These are phyloP conservation scores for Augiades crinisus DNA, from an alignment of 2,888 invertebrate species.

Conservation along the genomic window DNA sequence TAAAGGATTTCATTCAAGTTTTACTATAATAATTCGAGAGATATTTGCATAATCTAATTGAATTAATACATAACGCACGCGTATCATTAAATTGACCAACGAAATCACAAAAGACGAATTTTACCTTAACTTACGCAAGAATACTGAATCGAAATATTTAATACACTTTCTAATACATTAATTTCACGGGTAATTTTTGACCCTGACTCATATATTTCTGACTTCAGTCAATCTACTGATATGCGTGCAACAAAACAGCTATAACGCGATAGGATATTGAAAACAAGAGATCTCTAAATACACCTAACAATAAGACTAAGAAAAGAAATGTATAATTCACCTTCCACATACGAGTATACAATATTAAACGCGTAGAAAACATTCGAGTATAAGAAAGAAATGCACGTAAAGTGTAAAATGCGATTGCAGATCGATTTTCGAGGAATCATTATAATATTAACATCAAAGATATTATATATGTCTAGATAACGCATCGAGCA, in stretches of 20 bases:
- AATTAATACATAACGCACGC: slow-evolving; percentile 5
- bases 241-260: neutral
- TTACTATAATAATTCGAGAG: slow-evolving; percentile 4
- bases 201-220: no score
- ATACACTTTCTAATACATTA: no score
- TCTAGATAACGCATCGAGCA: neutral
- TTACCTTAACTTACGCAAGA: no score
- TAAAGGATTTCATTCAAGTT: neutral
- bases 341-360: neutral
- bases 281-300: slow-evolving; percentile 35
- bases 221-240: slow-evolving; percentile 2
- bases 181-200: no score
- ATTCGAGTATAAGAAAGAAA: slow-evolving; percentile 34
- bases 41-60: neutral
- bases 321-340: neutral
- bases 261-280: slow-evolving; percentile 11
- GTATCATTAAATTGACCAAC: neutral
- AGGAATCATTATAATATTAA: slow-evolving; percentile 36
- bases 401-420: slow-evolving; percentile 31
- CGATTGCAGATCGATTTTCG: slow-evolving; percentile 36
- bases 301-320: slow-evolving; percentile 10
- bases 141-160: no score
- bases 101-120: neutral
- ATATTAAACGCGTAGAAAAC: slow-evolving; percentile 26
- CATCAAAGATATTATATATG: slow-evolving; percentile 21